These are phyloP conservation scores for Drosophila differens DNA, from an alignment of 2,888 invertebrate species.

Conservation along the genomic window DNA sequence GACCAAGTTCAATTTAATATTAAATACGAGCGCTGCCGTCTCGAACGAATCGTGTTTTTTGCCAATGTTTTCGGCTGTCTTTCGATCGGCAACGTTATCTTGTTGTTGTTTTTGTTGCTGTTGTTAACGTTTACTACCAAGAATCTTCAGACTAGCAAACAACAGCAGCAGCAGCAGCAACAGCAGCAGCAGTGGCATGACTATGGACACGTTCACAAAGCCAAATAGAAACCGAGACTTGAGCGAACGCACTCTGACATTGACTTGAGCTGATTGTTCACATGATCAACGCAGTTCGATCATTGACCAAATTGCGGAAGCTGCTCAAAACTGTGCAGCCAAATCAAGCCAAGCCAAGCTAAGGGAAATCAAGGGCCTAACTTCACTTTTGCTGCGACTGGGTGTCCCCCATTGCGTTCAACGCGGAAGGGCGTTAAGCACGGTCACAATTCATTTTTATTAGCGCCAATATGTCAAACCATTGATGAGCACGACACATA, in stretches of 20 bases:
- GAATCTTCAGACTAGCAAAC: constrained; percentile 53
- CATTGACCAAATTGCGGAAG: constrained; percentile 65
- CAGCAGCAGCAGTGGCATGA: constrained; percentile 46
- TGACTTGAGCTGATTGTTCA: constrained; percentile 69
- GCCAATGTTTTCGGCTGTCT: constrained; percentile 52
- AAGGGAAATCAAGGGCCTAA: constrained; percentile 28
- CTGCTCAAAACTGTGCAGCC: constrained; percentile 32
- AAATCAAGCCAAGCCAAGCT: constrained; percentile 6
- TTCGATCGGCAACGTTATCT: constrained; percentile 36
- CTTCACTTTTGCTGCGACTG: constrained; percentile 1
- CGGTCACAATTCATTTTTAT: constrained; percentile 37
- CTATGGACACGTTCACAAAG: constrained; percentile 70
- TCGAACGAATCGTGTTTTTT: constrained; percentile 56
- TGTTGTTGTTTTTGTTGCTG: not conserved
- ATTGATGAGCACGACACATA: constrained; percentile 11
- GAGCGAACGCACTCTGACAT: constrained; percentile 53
- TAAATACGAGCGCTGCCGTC: constrained; percentile 55
- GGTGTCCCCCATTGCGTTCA: not conserved
- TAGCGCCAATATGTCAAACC: constrained; percentile 49
- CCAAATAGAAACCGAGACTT: constrained; percentile 65
- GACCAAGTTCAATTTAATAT: constrained; percentile 82
- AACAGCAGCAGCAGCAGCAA: not conserved
- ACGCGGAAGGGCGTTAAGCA: constrained; percentile 43
- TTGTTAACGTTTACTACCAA: constrained; percentile 43
- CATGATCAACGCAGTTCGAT: constrained; percentile 46